Base-by-base conservation (phyloP, 2,888 invertebrate species). In the Litoditis marina region DNA sequence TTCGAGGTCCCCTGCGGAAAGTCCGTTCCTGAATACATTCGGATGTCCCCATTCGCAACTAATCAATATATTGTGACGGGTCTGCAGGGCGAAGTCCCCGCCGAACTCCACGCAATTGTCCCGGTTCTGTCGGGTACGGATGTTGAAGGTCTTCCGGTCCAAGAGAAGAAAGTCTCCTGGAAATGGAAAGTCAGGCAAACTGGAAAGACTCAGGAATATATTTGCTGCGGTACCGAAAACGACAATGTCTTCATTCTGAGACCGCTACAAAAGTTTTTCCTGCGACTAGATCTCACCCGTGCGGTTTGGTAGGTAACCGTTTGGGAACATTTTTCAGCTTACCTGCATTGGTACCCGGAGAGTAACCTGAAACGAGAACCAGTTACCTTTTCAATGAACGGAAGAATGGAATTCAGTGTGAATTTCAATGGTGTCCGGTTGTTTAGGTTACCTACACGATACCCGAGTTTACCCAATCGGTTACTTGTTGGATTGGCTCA, bases 31-130 rank as follows among this genome's bases (percentile, higher is more conserved):
- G 28, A 75, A 64, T 32, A 66, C 30, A 13, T 66, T 89, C 0
- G 95, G 95, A 0, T 89, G 88, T 0, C 92, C 94, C 94, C 94
- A 96, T 86, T 94, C 94, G 0, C 90, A 88, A n/a, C 93, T 88
- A 28, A 94, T 87, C 89, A 96, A 90, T 0, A 91, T 88, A 84
- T 96, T 91, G 80, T 90, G 91, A 77, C 91, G 88, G 0, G 94
- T 94, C 83, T 96, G 69, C n/a, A 77, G 60, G 1, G 70, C 68
- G 32, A 78, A 71, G 22, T 72, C 70, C 5, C 78, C 78, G 8
- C 78, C 78, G 34, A 73, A 71, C 5, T 47, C 44, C 32, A 66
- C 67, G 3, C 49, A 42, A 5, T 46, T 44, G 0, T 65, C 52
- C 16, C 61, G 65, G 22, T 63, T 68, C 22, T 63, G 39, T 8